Conservation (phyloP, 1,140 invertebrate genomes). For the Meteorus sp. region DNA sequence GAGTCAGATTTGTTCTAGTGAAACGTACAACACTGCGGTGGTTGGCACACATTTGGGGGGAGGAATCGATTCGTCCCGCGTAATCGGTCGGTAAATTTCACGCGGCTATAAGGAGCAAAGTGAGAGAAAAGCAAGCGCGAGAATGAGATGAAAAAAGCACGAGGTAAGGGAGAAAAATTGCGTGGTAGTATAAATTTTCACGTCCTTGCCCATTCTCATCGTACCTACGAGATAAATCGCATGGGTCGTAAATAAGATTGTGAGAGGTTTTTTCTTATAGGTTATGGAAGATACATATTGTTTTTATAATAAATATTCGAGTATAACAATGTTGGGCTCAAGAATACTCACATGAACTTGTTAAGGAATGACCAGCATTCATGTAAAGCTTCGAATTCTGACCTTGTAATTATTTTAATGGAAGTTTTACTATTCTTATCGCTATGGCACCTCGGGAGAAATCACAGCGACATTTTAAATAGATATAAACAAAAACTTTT, state of each 20-base stretch:
- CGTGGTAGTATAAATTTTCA: slow-evolving; percentile 34
- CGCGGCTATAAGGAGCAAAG: neutral
- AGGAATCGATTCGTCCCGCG: slow-evolving; percentile 5
- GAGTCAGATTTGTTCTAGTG: slow-evolving; percentile 24
- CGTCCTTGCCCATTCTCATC: slow-evolving; percentile 20
- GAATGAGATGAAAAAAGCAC: neutral
- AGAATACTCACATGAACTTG: neutral
- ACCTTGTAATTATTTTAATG: neutral
- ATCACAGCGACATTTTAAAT: slow-evolving; percentile 15
- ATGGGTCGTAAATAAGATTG: slow-evolving; percentile 27
- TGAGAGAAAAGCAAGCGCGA: slow-evolving; percentile 6
- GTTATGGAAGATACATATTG: slow-evolving; percentile 26
- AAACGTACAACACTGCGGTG: slow-evolving; percentile 12
- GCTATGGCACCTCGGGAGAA: too few relatives aligned
- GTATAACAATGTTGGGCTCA: neutral
- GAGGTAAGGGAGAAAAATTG: slow-evolving; percentile 4
- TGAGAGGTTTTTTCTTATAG: slow-evolving; percentile 4
- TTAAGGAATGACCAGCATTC: neutral
- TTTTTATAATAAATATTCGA: slow-evolving; percentile 5
- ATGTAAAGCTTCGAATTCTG: neutral
- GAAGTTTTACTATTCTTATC: too few relatives aligned
- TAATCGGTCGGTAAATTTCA: slow-evolving; percentile 28
- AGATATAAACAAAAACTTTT: slow-evolving; percentile 19
- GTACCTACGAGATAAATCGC: slow-evolving; percentile 23
- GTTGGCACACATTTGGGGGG: neutral